These are phyloP conservation scores for Oceanodroma leucorhoa DNA, from an alignment of 2,797 vertebrate genomes.

Conservation along the genomic window DNA sequence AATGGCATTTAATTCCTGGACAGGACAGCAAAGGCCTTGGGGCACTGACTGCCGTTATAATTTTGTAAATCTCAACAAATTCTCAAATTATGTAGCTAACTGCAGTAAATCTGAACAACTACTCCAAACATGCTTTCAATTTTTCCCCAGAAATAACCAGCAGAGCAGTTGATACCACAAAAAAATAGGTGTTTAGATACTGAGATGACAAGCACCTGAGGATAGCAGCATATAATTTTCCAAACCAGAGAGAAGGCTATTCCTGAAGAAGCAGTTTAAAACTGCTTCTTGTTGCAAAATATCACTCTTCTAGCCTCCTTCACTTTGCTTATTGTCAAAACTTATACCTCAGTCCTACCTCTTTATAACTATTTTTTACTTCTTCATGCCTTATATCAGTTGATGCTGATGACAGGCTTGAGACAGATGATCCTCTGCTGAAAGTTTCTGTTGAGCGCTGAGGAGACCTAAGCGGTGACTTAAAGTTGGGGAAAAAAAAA, in stretches of 20 bases:
- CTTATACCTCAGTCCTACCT: slow-evolving; percentile 76
- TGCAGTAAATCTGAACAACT: background rate
- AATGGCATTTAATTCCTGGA: background rate
- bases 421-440: slow-evolving; percentile 86
- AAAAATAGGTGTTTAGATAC: background rate
- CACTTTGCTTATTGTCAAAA: background rate
- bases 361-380: slow-evolving; percentile 78
- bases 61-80: background rate
- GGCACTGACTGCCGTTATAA: background rate
- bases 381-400: slow-evolving; percentile 76
- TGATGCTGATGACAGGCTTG: slow-evolving; percentile 83
- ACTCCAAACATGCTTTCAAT: background rate
- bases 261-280: background rate
- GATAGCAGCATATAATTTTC: background rate
- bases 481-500: background rate
- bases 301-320: background rate
- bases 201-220: background rate
- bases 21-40: background rate
- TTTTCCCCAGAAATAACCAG: background rate
- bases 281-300: background rate
- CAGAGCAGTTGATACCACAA: background rate
- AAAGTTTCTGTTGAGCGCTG: slow-evolving; percentile 78
- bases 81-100: background rate
- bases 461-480: slow-evolving; percentile 81
- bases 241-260: background rate